Percentiles rank a stretch among this genome's conserved stretches.
These are phyloP conservation scores for Cherax quadricarinatus DNA, from an alignment of 1,140 invertebrate species.

Conservation along the genomic window DNA sequence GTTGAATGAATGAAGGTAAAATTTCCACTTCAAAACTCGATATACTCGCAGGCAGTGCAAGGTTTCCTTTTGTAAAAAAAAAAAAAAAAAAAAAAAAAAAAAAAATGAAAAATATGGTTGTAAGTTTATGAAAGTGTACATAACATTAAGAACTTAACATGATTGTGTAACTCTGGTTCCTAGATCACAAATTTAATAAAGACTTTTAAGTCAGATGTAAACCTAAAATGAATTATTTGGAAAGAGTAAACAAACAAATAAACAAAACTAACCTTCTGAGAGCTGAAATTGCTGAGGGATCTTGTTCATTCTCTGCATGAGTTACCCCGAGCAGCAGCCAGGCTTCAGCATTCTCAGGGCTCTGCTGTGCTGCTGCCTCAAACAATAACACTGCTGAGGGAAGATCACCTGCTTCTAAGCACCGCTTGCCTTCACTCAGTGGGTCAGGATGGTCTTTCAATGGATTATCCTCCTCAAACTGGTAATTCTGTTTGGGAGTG, in stretches of 20 bases:
- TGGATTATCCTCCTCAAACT: slow-evolving; percentile 91
- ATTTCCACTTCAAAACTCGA: too few relatives aligned
- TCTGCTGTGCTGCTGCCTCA: slow-evolving; percentile 94
- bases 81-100: too few relatives aligned
- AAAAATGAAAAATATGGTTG: too few relatives aligned
- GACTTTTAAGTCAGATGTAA: slow-evolving; percentile 16
- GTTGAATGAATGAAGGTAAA: too few relatives aligned
- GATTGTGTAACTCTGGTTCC: not conserved
- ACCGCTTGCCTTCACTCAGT: slow-evolving; percentile 90
- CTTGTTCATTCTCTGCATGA: slow-evolving; percentile 95
- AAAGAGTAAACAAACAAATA: slow-evolving; percentile 11
- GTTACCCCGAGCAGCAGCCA: slow-evolving; percentile 90
- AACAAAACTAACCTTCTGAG: slow-evolving; percentile 76
- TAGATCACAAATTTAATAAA: not conserved
- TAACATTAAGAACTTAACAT: too few relatives aligned
- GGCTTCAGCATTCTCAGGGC: slow-evolving; percentile 87
- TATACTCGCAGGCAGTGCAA: too few relatives aligned
- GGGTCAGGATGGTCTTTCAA: slow-evolving; percentile 89
- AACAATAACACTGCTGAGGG: slow-evolving; percentile 97
- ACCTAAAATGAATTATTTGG: not conserved
- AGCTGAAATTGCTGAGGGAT: slow-evolving; percentile 77
- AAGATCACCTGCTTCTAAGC: slow-evolving; percentile 90
- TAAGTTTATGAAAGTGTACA: too few relatives aligned
- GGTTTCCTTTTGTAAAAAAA: too few relatives aligned
- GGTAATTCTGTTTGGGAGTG: slow-evolving; percentile 80